Evolutionary conservation across 1,140 invertebrate species (phyloP).

Genomic region (Drosophila nannoptera): DNA sequence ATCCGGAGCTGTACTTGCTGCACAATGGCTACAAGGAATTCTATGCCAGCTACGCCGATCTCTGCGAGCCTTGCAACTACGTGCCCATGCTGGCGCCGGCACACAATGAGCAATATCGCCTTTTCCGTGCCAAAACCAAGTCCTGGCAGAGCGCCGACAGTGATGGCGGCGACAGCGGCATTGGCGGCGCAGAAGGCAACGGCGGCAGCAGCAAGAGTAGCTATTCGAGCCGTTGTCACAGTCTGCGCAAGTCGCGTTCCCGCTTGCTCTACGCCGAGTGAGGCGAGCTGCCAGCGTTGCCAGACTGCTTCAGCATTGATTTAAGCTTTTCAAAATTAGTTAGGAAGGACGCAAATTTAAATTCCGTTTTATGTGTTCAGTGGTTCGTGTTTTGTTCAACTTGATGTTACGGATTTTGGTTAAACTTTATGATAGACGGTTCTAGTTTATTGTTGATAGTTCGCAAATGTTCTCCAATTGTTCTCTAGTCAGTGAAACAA

Average conservation of each 20-base stretch:
- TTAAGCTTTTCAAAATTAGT: not conserved
- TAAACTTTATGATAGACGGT: conserved; percentile 5
- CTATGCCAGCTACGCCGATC: conserved; percentile 83
- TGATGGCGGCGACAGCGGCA: conserved; percentile 47
- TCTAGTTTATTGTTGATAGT: conserved; percentile 40
- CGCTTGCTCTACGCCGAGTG: conserved; percentile 56
- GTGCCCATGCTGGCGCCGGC: conserved; percentile 88
- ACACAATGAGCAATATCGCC: conserved; percentile 84
- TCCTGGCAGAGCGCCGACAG: conserved; percentile 82
- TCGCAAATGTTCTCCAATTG: conserved; percentile 17
- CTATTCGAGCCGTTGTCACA: conserved; percentile 13
- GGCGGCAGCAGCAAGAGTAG: conserved; percentile 12
- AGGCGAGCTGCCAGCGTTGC: not conserved
- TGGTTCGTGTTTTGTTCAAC: conserved; percentile 25
- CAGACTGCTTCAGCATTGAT: not conserved
- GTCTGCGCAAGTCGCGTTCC: conserved; percentile 54
- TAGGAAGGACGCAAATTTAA: conserved; percentile 35
- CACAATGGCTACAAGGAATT: conserved; percentile 97
- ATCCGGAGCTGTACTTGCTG: conserved; percentile 96
- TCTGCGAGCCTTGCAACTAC: conserved; percentile 89
- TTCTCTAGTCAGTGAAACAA: conserved; percentile 56
- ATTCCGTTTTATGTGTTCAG: conserved; percentile 50
- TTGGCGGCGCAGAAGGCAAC: conserved; percentile 60
- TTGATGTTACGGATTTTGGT: conserved; percentile 18
- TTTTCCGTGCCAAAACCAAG: conserved; percentile 82